Conservation (phyloP, 2,888 invertebrate species). For the Drosophila kuntzei region DNA sequence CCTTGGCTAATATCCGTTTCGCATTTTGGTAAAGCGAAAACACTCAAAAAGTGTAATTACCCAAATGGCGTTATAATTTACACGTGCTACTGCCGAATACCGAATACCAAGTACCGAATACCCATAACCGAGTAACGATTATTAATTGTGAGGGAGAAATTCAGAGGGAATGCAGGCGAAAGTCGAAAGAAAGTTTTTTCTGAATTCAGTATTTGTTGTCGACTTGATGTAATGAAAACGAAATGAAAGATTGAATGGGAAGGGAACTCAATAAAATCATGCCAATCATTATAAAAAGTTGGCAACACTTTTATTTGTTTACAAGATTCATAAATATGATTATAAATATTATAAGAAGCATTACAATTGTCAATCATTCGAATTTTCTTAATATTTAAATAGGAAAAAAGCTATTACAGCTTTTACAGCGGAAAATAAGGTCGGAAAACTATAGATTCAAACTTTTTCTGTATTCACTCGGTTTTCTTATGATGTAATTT, state of each 20-base stretch:
- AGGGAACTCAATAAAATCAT: constrained; percentile 8
- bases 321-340: neutral
- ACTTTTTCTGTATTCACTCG: too few species aligned
- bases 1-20: constrained; percentile 64
- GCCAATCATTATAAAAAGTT: constrained; percentile 14
- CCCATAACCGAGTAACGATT: constrained; percentile 3
- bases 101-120: neutral
- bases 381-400: too few species aligned
- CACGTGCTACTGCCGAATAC: constrained; percentile 41
- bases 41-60: constrained; percentile 77
- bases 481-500: too few species aligned
- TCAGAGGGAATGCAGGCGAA: constrained; percentile 9
- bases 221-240: neutral
- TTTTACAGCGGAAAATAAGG: too few species aligned
- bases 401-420: too few species aligned
- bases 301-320: constrained; percentile 17
- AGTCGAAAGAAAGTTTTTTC: constrained; percentile 34
- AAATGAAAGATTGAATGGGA: neutral
- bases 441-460: too few species aligned
- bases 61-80: constrained; percentile 76
- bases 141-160: neutral
- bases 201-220: neutral
- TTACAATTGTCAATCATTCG: neutral
- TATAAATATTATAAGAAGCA: neutral
- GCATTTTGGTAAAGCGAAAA: constrained; percentile 56